Conservation (phyloP, 2,113 vertebrate species). For the Ctenomys sociabilis region DNA sequence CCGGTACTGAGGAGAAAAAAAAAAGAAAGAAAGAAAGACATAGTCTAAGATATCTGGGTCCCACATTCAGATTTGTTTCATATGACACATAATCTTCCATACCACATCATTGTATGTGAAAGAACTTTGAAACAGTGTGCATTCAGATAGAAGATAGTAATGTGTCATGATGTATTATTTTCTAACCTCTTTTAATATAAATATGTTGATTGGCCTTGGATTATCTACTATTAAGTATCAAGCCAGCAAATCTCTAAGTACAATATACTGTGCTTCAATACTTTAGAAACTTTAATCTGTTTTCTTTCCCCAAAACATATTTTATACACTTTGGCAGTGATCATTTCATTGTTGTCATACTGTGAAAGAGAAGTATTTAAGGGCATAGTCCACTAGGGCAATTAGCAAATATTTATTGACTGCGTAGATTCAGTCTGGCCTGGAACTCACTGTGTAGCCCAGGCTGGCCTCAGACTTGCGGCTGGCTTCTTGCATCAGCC, state of each 20-base stretch:
- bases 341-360: conserved; percentile 26
- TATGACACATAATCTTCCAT: not conserved
- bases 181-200: not conserved
- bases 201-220: conserved; percentile 13
- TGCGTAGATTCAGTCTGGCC: not conserved
- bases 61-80: not conserved
- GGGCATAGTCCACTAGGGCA: not conserved
- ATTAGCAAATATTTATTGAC: conserved; percentile 50
- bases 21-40: no score
- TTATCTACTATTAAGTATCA: not conserved
- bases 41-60: conserved; percentile 25
- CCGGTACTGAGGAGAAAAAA: no score
- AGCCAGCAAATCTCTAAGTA: not conserved
- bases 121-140: conserved; percentile 38
- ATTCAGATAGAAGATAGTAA: conserved; percentile 50
- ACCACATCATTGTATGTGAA: not conserved
- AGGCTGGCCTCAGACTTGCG: not conserved
- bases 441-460: not conserved
- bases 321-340: conserved; percentile 27
- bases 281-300: not conserved
- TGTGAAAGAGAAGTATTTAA: conserved; percentile 23
- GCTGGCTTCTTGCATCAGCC: not conserved
- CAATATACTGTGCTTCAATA: not conserved
- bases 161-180: conserved; percentile 16
- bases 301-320: not conserved